Evolutionary conservation across 2,113 vertebrate genomes (phyloP), one percentile per base, ranked within the genome.

Genomic region (Peromyscus leucopus): DNA sequence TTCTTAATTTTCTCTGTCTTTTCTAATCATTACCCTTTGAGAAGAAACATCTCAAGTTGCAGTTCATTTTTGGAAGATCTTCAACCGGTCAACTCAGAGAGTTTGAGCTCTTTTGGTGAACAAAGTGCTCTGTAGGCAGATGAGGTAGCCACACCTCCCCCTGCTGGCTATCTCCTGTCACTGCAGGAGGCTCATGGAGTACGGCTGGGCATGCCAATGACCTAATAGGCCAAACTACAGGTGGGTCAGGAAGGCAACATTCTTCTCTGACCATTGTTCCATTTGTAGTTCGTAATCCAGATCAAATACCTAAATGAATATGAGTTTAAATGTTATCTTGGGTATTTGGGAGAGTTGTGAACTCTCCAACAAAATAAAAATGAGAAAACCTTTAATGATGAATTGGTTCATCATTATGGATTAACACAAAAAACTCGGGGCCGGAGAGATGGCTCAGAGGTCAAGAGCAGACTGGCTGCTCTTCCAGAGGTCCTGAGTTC

Each of bases 341-440:
- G 36, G 31, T 93, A 72, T 95, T 95, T 95, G 85, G 39, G 63
- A 94, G 76, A 57, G 93, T 42, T 97, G 96, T 19, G 63, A 97
- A 36, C 42, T 95, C n/a, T 96, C 97, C 97, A 93, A 76, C 42
- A 96, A 93, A 97, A 97, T 88, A 86, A 89, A 74, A 63, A n/a
- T 95, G 97, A 94, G 89, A 96, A 94, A 96, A 83, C 80, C 63
- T 97, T 93, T 97, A 94, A 85, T 39, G 90, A 94, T 96, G 96
- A 97, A 88, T 96, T 95, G 31, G 19, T 74, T 39, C 95, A 97
- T 98, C 90, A 83, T 97, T 92, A 96, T 96, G 97, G 91, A 97
- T 96, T 96, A 97, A 96, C 96, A 96, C 76, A n/a, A 95, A 65
- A 63, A 15, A 13, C 55, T 55, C 7, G 55, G 55, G 51, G 51